Evolutionary conservation across 92 coral and sea anemone genomes (phyloP).

Genomic region (Actinernus sp.): DNA sequence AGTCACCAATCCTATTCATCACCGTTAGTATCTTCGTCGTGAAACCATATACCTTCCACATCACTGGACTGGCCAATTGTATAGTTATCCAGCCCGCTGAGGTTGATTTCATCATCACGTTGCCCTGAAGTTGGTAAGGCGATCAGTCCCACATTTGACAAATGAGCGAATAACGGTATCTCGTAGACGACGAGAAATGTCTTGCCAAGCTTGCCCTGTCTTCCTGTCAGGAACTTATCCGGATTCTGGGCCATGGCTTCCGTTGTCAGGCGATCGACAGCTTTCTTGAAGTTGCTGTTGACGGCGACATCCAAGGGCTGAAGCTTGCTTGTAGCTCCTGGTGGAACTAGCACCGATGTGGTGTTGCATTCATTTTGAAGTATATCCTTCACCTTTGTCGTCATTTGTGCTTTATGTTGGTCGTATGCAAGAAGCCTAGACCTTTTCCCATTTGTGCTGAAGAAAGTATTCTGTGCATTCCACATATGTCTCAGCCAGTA

Average conservation of each 20-base stretch:
- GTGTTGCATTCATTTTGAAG: too few species aligned
- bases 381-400: conserved; percentile 30
- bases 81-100: conserved; percentile 12
- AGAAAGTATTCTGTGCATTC: conserved; percentile 12
- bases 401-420: too few species aligned
- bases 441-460: too few species aligned
- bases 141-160: too few species aligned
- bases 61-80: conserved; percentile 12
- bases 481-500: conserved; percentile 27
- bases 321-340: too few species aligned
- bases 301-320: conserved; percentile 47
- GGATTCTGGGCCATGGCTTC: conserved; percentile 33
- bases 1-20: too few species aligned
- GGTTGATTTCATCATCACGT: conserved; percentile 9
- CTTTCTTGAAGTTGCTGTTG: conserved; percentile 41
- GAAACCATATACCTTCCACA: conserved; percentile 10
- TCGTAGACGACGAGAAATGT: conserved; percentile 12
- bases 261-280: conserved; percentile 41
- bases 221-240: conserved; percentile 35
- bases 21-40: conserved; percentile 24
- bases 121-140: conserved; percentile 23
- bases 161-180: conserved; percentile 30
- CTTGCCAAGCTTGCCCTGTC: conserved; percentile 51
- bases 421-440: too few species aligned
- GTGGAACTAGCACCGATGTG: too few species aligned